phyloP scores from a whole-genome alignment of 2,113 vertebrate species.

The Gulo gulo region DNA sequence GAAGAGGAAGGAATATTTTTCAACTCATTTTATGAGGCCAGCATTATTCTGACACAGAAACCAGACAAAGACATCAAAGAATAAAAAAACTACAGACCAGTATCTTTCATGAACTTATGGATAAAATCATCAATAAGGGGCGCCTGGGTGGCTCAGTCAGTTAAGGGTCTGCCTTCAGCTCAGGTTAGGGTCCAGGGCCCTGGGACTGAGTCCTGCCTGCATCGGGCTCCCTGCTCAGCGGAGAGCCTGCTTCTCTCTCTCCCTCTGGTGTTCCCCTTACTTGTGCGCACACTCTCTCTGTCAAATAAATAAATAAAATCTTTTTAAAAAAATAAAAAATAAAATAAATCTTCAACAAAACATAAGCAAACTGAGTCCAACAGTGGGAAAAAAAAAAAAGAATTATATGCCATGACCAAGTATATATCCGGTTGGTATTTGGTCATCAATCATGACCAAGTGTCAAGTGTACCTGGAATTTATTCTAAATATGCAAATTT shows the following conservation, averaged over 20 bases:
- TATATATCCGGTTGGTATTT: background rate
- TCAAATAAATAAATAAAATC: too few relatives aligned
- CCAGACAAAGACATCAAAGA: background rate
- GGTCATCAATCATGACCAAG: background rate
- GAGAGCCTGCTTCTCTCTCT: too few relatives aligned
- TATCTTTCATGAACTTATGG: background rate
- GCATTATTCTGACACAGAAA: background rate
- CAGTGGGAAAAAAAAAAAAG: background rate
- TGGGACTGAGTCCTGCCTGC: too few relatives aligned
- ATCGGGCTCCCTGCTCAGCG: too few relatives aligned
- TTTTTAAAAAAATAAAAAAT: too few relatives aligned
- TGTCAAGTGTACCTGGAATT: background rate
- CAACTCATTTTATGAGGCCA: background rate
- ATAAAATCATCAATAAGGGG: background rate
- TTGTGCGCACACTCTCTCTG: too few relatives aligned
- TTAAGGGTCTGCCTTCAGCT: background rate
- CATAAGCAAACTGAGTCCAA: background rate
- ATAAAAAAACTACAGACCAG: background rate
- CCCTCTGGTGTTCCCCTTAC: too few relatives aligned
- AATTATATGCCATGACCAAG: background rate
- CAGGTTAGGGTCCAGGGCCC: background rate
- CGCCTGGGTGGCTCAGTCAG: background rate
- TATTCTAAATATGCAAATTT: background rate
- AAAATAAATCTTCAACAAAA: constrained; percentile 15
- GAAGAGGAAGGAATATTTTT: background rate